Base-by-base conservation (phyloP, 2,888 invertebrate genomes). In the Gerris lacustris region DNA sequence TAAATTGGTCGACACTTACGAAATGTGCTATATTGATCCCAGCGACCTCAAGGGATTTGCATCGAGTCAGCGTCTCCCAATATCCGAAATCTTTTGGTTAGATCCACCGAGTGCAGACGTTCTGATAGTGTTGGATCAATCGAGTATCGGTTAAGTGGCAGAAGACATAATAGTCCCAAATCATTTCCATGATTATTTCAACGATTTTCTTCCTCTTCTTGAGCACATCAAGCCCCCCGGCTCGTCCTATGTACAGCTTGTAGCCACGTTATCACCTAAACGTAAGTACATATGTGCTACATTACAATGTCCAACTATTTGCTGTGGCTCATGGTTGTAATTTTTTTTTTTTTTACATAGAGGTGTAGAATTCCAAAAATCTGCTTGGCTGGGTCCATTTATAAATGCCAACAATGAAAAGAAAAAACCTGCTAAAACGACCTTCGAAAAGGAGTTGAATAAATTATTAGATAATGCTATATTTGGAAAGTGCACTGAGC, bases 371-470 rank as follows among this genome's bases (percentile, higher is more conserved):
- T 79, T 79, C 72, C 69, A 73, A 18, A 78, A 79, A 76, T 76
- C 75, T 5, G 47, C 70, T 44, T 80, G 76, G 77, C 67, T 79
- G 63, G 75, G 77, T 69, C 70, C 73, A 45, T 77, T 77, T 72
- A 74, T 78, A 45, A 72, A 74, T 69, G 67, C 75, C 67, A 77
- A 74, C 67, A 73, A 71, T 15, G 31, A 62, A 66, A n/a, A 44
- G 66, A 67, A 69, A 43, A 72, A 71, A 73, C 17, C 76, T 74
- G 75, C 79, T 6, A 75, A 15, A 45, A 77, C 77, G 62, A 76
- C 78, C n/a, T 81, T 79, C 75, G 77, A 80, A 74, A 80, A 80
- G 77, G 78, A 79, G 73, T 78, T 79, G 71, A 80, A 75, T 7
- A 47, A 47, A 47, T 47, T 7, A 47, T 47, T 47, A 7, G 11